Conservation (phyloP, 2,888 invertebrate genomes). For the Conistra vaccinii region DNA sequence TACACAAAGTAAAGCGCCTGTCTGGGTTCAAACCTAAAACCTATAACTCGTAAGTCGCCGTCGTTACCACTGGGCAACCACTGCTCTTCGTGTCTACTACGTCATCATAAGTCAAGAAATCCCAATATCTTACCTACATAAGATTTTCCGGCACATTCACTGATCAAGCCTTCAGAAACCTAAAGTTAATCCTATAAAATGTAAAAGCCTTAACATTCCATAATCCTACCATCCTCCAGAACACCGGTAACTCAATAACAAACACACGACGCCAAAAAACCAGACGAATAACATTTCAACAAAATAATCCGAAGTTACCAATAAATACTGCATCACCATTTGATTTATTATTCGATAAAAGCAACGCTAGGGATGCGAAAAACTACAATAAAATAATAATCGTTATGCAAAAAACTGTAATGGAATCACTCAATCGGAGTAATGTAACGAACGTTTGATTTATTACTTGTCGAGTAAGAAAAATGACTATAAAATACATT, state of each 20-base stretch:
- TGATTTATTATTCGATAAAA: conserved; percentile 68
- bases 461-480: conserved; percentile 87
- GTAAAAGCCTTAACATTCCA: conserved; percentile 1
- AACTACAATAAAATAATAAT: conserved; percentile 75
- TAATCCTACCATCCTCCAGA: not conserved
- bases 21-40: too few relatives aligned
- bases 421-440: conserved; percentile 89
- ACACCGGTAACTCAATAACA: conserved; percentile 18
- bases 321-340: conserved; percentile 61
- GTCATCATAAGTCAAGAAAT: not conserved
- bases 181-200: not conserved
- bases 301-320: conserved; percentile 31
- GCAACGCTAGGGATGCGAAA: conserved; percentile 58
- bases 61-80: too few relatives aligned
- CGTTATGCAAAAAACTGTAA: conserved; percentile 88
- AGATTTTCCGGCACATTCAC: not conserved
- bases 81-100: not conserved
- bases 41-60: too few relatives aligned
- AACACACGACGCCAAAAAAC: conserved; percentile 7
- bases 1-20: too few relatives aligned
- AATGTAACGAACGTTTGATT: conserved; percentile 88
- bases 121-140: not conserved
- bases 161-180: not conserved
- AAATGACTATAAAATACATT: conserved; percentile 87
- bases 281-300: conserved; percentile 35